A percentile compares a stretch with the other conserved stretches of the same genome.
Evolutionary conservation across 2,113 vertebrate genomes (phyloP).

Genomic region (Archilochus colubris): DNA sequence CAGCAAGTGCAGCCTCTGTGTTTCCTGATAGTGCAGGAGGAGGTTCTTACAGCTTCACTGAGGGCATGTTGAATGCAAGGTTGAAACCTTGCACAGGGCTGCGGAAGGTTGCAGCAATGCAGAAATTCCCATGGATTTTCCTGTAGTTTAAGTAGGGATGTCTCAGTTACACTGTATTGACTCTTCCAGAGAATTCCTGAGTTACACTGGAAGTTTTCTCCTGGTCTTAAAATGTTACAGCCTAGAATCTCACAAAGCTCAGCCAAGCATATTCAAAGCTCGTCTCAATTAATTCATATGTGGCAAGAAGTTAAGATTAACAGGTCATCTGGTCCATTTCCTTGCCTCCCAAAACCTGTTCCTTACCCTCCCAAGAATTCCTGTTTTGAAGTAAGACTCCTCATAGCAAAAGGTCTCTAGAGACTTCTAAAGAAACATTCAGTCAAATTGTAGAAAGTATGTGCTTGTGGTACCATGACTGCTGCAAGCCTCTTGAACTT

Average conservation of each 20-base stretch:
- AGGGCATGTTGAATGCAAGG: not conserved
- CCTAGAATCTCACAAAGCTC: accelerated
- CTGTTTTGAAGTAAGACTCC: not conserved
- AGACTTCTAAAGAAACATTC: not conserved
- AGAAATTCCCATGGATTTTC: not conserved
- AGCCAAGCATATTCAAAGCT: not conserved
- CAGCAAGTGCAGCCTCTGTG: not conserved
- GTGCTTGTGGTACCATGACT: not conserved
- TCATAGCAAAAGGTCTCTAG: not conserved
- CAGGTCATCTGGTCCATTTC: not conserved
- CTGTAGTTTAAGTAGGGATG: not conserved
- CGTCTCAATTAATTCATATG: not conserved
- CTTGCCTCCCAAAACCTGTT: not conserved
- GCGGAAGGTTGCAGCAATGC: not conserved
- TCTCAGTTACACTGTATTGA: not conserved
- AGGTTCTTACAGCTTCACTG: not conserved
- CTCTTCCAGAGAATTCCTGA: not conserved
- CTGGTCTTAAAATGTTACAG: not conserved
- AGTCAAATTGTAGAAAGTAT: not conserved
- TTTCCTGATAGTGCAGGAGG: not conserved
- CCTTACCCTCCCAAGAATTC: not conserved
- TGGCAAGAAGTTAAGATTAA: not conserved
- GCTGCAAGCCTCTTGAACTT: not conserved
- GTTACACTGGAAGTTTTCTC: not conserved
- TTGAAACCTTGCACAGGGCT: not conserved